Evolutionary conservation across 2,113 vertebrate genomes (phyloP).

Genomic region (Ondatra zibethicus): DNA sequence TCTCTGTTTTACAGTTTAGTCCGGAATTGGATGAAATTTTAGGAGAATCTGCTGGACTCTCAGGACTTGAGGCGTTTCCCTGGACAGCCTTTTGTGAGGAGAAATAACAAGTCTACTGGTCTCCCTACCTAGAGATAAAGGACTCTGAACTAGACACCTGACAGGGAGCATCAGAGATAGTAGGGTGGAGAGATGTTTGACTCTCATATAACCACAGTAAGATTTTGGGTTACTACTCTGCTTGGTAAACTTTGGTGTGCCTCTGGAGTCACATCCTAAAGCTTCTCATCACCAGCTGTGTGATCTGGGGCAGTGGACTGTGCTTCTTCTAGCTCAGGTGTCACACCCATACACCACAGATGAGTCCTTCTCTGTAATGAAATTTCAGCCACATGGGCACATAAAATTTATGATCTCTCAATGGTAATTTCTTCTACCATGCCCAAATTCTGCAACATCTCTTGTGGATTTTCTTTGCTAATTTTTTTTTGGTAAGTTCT

Average conservation of each 20-base stretch:
- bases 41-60: not conserved
- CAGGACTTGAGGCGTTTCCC: not conserved
- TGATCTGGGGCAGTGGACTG: not conserved
- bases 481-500: not conserved
- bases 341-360: accelerated
- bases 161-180: not conserved
- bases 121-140: not conserved
- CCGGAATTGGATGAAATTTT: not conserved
- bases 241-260: constrained; percentile 6
- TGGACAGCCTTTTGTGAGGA: not conserved
- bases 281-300: not conserved
- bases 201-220: not conserved
- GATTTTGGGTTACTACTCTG: constrained; percentile 12
- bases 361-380: not conserved
- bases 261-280: not conserved
- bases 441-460: not conserved
- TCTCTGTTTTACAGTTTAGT: not conserved
- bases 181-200: not conserved
- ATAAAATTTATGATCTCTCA: not conserved
- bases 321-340: not conserved
- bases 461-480: not conserved
- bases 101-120: not conserved
- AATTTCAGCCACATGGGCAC: not conserved
- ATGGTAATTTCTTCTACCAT: not conserved
- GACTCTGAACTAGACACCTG: not conserved